phyloP scores from a whole-genome alignment of 2,888 invertebrate species.

The Agriopis marginaria region DNA sequence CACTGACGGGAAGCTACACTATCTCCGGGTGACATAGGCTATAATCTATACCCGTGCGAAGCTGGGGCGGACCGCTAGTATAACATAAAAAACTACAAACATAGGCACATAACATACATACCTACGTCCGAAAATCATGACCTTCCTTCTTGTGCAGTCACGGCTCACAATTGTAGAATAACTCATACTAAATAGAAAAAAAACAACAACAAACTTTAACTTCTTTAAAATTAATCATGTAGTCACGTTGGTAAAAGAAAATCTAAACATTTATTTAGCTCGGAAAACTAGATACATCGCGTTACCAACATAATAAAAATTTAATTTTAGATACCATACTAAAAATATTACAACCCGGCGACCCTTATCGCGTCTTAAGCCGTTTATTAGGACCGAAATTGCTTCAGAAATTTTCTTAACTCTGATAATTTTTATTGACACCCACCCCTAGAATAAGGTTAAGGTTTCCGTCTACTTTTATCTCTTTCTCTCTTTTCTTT shows the following conservation, averaged over 20 bases:
- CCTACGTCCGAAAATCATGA: no score
- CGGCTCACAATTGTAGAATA: no score
- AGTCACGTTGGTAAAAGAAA: neutral
- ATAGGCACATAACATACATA: no score
- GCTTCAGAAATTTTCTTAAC: slow-evolving; percentile 37
- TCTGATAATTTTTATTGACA: slow-evolving; percentile 44
- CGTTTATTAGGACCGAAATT: slow-evolving; percentile 37
- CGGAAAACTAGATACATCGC: slow-evolving; percentile 8
- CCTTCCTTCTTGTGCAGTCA: no score
- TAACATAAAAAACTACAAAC: no score
- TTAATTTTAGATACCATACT: slow-evolving; percentile 33
- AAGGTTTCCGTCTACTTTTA: neutral
- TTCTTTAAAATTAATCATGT: no score
- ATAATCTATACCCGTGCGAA: no score
- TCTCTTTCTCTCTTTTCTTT: slow-evolving; percentile 22
- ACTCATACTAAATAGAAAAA: no score
- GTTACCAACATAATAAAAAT: slow-evolving; percentile 26
- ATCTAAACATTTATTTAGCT: neutral
- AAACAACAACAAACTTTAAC: no score
- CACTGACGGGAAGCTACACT: no score
- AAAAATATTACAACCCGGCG: slow-evolving; percentile 27
- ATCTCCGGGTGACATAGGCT: no score
- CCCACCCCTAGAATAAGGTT: slow-evolving; percentile 26
- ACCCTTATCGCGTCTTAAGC: slow-evolving; percentile 34
- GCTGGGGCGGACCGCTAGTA: no score